These are phyloP conservation scores for Meta bourneti DNA, from an alignment of 2,888 invertebrate species.

Conservation along the genomic window DNA sequence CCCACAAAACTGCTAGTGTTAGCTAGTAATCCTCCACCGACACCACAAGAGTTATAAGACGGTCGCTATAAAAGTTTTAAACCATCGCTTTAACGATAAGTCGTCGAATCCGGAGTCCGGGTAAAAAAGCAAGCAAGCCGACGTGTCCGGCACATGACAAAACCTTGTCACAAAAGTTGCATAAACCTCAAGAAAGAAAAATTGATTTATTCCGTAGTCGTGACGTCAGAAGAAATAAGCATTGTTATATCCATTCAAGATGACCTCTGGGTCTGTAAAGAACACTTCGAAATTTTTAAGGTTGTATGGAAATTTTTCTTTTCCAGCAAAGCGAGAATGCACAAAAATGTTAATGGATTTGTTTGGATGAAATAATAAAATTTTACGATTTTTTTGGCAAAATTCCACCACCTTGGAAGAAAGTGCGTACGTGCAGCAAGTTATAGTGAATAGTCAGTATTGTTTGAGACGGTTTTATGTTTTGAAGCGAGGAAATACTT, in stretches of 20 bases:
- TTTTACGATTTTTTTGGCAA: neutral
- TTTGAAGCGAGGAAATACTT: neutral
- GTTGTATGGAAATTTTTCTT: neutral
- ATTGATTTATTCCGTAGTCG: neutral
- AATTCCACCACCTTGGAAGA: neutral
- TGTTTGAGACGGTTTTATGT: neutral
- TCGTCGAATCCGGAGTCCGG: neutral
- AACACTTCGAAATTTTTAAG: neutral
- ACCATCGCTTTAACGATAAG: neutral
- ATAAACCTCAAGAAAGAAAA: neutral
- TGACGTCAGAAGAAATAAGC: neutral
- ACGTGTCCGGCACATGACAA: neutral
- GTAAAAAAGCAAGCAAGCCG: neutral
- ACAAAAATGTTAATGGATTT: neutral
- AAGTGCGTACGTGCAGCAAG: neutral
- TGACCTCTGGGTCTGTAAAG: neutral
- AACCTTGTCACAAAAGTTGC: neutral
- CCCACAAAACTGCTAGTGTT: neutral
- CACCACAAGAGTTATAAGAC: neutral
- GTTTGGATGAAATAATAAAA: neutral
- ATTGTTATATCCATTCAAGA: neutral
- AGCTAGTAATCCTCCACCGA: neutral
- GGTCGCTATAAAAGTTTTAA: neutral
- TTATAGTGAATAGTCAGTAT: neutral
- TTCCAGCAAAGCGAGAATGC: neutral